Percentiles rank a stretch among this genome's conserved stretches.
These are phyloP conservation scores for Pristionchus entomophagus DNA, from an alignment of 2,888 invertebrate genomes.

Conservation along the genomic window DNA sequence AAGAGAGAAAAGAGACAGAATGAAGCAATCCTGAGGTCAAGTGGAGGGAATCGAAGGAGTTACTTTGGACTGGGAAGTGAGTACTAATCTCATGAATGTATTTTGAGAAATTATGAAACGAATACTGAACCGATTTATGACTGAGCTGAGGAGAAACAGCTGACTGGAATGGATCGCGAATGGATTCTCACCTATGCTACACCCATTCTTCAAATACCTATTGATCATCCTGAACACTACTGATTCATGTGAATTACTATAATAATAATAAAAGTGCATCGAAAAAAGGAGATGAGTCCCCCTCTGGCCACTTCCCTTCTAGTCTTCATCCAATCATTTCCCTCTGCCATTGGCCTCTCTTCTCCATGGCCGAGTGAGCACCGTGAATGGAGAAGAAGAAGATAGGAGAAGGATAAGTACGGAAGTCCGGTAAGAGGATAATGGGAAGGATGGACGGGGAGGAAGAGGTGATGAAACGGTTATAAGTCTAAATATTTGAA, in stretches of 20 bases:
- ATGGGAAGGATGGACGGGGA: not conserved
- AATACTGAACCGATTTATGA: too few species aligned
- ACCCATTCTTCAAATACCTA: too few species aligned
- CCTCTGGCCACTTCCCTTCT: not conserved
- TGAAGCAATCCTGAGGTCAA: conserved; percentile 24
- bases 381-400: conserved; percentile 1
- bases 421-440: conserved; percentile 38
- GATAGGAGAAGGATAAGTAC: not conserved
- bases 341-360: not conserved
- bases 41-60: not conserved
- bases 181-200: too few species aligned
- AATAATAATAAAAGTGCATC: not conserved
- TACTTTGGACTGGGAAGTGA: not conserved
- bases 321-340: not conserved
- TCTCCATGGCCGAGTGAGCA: conserved; percentile 15
- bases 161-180: not conserved
- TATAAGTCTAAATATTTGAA: too few species aligned
- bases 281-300: not conserved
- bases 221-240: too few species aligned
- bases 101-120: not conserved
- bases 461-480: too few species aligned
- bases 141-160: not conserved
- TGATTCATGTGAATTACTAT: too few species aligned
- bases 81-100: not conserved
- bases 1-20: not conserved